Base-by-base conservation (phyloP, 2,113 vertebrate species). In the Nesogale talazaci region DNA sequence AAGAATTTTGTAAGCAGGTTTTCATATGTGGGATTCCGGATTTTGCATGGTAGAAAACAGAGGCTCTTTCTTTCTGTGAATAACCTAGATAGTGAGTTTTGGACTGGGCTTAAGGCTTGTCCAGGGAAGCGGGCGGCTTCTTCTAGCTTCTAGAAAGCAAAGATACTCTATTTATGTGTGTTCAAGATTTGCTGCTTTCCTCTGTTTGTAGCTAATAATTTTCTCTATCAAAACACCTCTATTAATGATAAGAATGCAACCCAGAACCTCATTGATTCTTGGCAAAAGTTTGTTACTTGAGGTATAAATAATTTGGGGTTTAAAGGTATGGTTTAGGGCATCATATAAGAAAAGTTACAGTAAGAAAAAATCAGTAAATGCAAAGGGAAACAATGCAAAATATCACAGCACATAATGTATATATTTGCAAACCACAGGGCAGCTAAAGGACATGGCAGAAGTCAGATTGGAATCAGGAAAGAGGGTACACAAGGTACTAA, bases 381-480 rank as follows among this genome's bases (percentile, higher is more conserved):
- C 29, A 86, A 86, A 57, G 34, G 61, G 83, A 92, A 89, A 88
- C 69, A 85, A 78, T 75, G 56, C 92, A 59, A 77, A 29, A 72
- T 74, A 91, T 57, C 81, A 9, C 46, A 87, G 84, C 93, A 86
- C 12, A 75, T 57, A 56, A 90, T 16, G 31, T 40, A 74, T 36
- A 25, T 46, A 67, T 74, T 86, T 88, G 42, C 34, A 83, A 92
- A 20, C 25, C 77, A 78, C 2, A 15, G 2, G 6, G 15, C 40
- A 69, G 36, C 23, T 56, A 72, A 42, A 75, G 89, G 56, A 94
- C 19, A 92, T 15, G 31, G 25, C 67, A 84, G 57, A 76, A 52
- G 61, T 52, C n/a, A 91, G 67, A 84, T 84, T 78, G 86, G 31
- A 87, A 63, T 92, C 36, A 31, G 74, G 67, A 90, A 16, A 52